Evolutionary conservation across 2,113 vertebrate species (phyloP).

Genomic region (Cranoglanis bouderius): DNA sequence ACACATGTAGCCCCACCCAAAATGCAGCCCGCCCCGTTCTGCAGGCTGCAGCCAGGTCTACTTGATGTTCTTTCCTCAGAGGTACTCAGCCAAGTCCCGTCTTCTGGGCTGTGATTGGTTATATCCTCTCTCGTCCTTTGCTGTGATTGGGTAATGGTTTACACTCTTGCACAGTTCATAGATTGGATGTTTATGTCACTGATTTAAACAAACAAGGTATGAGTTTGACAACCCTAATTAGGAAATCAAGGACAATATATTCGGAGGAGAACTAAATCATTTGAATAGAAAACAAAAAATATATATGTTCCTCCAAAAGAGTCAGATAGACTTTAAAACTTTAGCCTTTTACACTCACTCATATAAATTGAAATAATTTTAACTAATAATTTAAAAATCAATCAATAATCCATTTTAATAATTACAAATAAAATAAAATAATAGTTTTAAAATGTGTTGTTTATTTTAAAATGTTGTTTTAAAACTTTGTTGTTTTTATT

Average conservation of each 20-base stretch:
- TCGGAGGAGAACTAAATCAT: not conserved
- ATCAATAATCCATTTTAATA: not conserved
- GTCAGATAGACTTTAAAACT: too few relatives aligned
- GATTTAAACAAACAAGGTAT: not conserved
- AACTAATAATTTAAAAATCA: not conserved
- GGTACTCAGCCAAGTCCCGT: not conserved
- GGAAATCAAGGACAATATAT: not conserved
- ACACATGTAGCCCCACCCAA: too few relatives aligned
- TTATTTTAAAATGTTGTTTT: not conserved
- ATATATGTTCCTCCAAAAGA: not conserved
- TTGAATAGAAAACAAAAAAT: not conserved
- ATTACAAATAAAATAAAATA: too few relatives aligned
- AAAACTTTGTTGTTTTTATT: not conserved
- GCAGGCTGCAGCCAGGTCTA: too few relatives aligned
- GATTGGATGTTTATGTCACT: not conserved
- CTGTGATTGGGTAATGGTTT: not conserved
- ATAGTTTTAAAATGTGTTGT: too few relatives aligned
- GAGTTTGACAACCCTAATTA: not conserved
- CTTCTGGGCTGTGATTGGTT: not conserved
- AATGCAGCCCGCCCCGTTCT: too few relatives aligned
- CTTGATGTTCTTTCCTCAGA: not conserved
- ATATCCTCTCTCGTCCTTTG: not conserved
- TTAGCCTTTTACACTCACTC: too few relatives aligned
- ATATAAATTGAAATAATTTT: too few relatives aligned
- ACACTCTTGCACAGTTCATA: not conserved